Conservation (phyloP, 2,113 vertebrate genomes). For the Strix aluco region DNA sequence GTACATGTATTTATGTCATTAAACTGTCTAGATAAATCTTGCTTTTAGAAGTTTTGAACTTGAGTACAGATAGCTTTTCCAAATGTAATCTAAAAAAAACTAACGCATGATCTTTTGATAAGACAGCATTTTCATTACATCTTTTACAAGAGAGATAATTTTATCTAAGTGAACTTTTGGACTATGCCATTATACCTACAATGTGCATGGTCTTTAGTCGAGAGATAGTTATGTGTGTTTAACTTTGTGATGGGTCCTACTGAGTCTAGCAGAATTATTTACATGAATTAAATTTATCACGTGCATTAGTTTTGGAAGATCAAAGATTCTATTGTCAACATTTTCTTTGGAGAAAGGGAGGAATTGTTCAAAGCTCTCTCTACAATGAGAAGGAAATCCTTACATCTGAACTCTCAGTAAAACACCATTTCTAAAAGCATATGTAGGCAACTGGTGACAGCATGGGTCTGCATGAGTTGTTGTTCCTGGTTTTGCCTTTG, state of each 20-base stretch:
- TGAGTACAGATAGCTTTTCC: neutral
- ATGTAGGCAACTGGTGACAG: neutral
- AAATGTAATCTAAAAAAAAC: neutral
- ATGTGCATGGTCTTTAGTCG: neutral
- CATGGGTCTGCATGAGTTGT: neutral
- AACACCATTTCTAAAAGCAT: neutral
- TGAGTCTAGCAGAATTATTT: neutral
- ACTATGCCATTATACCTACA: neutral
- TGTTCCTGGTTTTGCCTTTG: neutral
- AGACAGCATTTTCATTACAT: neutral
- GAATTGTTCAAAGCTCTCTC: neutral
- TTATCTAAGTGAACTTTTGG: neutral
- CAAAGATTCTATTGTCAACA: neutral
- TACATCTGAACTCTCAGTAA: neutral
- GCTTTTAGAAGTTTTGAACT: neutral
- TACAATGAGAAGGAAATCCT: neutral
- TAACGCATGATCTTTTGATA: neutral
- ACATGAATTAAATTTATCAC: neutral
- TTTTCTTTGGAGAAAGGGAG: neutral
- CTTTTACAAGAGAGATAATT: neutral
- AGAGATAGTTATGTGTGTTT: neutral
- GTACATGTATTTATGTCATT: neutral
- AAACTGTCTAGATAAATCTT: neutral
- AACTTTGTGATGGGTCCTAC: neutral
- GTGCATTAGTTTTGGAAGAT: neutral